These are phyloP conservation scores for Synergus umbraculus DNA, from an alignment of 2,888 invertebrate species.

Conservation along the genomic window DNA sequence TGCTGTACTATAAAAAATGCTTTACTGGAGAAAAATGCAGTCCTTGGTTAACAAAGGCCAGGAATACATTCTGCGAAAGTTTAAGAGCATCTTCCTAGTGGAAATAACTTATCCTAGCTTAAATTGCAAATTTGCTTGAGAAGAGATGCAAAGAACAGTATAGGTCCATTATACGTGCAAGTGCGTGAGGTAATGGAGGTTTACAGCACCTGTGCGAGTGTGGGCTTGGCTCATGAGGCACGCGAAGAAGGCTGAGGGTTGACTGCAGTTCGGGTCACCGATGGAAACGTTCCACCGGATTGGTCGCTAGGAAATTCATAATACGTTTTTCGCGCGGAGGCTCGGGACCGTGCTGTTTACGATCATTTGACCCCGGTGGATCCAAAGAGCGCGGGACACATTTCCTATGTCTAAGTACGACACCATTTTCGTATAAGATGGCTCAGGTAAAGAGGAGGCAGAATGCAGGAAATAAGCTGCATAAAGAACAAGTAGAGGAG, in stretches of 20 bases:
- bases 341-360: conserved; percentile 61
- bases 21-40: too few relatives aligned
- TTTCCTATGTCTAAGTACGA: conserved; percentile 42
- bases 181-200: conserved; percentile 68
- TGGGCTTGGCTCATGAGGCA: conserved; percentile 62
- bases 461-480: conserved; percentile 15
- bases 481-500: conserved; percentile 31
- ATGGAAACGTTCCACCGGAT: conserved; percentile 51
- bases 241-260: conserved; percentile 49
- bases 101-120: conserved; percentile 16
- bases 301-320: conserved; percentile 66
- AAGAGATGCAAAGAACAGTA: conserved; percentile 31
- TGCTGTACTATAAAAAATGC: too few relatives aligned
- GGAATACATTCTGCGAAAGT: conserved; percentile 6
- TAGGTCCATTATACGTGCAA: neutral
- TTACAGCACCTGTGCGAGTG: conserved; percentile 70
- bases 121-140: conserved; percentile 19
- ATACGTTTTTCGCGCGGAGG: conserved; percentile 58
- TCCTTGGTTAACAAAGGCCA: neutral
- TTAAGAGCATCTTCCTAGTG: conserved; percentile 25
- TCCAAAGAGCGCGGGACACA: conserved; percentile 47
- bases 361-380: conserved; percentile 66
- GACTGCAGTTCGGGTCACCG: conserved; percentile 58
- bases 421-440: conserved; percentile 1
- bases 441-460: neutral